phyloP scores from a whole-genome alignment of 2,888 invertebrate genomes.

The Andrena flavipes region DNA sequence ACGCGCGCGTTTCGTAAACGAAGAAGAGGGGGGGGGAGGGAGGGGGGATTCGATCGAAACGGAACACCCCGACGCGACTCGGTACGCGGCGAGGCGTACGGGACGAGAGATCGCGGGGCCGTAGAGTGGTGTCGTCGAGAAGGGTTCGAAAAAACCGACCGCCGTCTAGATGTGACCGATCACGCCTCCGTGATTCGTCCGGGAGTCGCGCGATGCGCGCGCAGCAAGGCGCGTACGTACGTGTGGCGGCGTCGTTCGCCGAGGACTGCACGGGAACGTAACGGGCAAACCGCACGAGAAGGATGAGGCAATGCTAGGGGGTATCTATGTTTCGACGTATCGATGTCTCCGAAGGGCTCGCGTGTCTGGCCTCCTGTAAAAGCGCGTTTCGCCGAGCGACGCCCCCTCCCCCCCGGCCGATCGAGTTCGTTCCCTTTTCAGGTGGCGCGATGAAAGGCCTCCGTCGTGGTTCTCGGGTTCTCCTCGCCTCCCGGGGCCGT shows the following conservation, averaged over 20 bases:
- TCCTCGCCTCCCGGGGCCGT: not conserved
- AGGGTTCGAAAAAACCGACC: too few species aligned
- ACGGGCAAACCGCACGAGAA: constrained; percentile 72
- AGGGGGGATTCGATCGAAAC: not conserved
- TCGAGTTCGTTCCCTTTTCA: not conserved
- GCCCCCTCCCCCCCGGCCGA: too few species aligned
- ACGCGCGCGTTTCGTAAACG: constrained; percentile 3
- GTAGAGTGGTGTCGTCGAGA: too few species aligned
- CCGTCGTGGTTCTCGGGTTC: not conserved
- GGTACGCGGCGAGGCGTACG: not conserved
- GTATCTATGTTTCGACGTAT: constrained; percentile 75
- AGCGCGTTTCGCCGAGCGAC: constrained; percentile 42
- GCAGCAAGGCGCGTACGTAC: too few species aligned
- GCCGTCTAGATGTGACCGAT: not conserved
- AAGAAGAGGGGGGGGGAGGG: too few species aligned
- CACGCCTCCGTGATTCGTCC: not conserved
- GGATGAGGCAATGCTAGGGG: constrained; percentile 66
- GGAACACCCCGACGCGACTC: not conserved
- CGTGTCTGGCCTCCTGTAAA: constrained; percentile 68
- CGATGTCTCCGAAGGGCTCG: constrained; percentile 71
- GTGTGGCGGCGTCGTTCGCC: not conserved
- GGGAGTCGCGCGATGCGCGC: not conserved
- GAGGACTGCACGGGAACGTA: constrained; percentile 37
- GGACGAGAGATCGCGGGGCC: not conserved
- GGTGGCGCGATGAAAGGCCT: not conserved